Conservation (phyloP, 2,113 vertebrate genomes). For the Ibidorhyncha struthersii region DNA sequence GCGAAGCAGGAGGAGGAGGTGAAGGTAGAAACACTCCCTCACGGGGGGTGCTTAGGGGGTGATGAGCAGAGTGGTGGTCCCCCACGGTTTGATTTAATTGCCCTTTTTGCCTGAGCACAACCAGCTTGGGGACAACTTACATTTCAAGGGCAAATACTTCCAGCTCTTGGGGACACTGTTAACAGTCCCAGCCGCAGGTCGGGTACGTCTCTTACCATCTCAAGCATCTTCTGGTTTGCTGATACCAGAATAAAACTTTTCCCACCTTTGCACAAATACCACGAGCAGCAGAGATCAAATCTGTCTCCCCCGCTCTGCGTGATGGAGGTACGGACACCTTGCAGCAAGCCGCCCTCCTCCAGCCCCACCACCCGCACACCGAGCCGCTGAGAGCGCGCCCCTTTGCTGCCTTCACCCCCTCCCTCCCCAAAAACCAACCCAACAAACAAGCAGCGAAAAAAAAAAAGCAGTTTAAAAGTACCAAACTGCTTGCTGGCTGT, state of each 20-base stretch:
- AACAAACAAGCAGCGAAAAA: neutral
- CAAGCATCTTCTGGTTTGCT: neutral
- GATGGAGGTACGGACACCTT: neutral
- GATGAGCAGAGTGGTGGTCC: neutral
- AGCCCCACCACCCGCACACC: accelerated
- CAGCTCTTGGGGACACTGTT: neutral
- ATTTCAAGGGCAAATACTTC: neutral
- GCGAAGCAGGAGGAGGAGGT: neutral
- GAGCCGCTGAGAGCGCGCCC: accelerated
- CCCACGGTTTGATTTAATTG: neutral
- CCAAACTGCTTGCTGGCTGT: neutral
- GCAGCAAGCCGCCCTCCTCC: neutral
- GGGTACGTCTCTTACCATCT: neutral
- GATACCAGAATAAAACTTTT: neutral
- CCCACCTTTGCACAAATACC: neutral
- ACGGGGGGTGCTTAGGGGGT: accelerated
- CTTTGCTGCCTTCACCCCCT: neutral
- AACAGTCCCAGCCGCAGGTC: neutral
- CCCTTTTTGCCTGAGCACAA: neutral
- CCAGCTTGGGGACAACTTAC: neutral
- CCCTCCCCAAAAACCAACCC: neutral
- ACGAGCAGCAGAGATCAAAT: neutral
- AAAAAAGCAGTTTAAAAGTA: neutral
- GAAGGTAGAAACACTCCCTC: neutral
- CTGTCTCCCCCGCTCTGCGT: neutral